Percentiles rank a stretch among this genome's conserved stretches.
Evolutionary conservation across 2,888 invertebrate species (phyloP).

Genomic region (Hyposoter dolosus): DNA sequence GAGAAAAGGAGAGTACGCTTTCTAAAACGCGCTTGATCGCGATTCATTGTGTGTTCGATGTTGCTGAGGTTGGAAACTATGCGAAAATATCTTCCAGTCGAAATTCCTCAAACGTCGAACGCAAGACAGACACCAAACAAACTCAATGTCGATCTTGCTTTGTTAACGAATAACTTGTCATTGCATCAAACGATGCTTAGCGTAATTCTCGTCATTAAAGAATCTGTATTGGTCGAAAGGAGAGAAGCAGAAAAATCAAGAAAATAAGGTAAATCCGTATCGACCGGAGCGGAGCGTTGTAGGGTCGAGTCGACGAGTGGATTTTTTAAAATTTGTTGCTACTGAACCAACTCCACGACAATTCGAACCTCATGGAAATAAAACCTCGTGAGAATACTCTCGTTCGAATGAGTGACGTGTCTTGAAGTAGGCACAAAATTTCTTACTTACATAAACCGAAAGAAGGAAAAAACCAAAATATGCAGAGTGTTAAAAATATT

Average conservation of each 20-base stretch:
- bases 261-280: slow-evolving; percentile 23
- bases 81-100: slow-evolving; percentile 25
- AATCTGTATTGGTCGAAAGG: slow-evolving; percentile 30
- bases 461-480: slow-evolving; percentile 1
- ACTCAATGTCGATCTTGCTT: slow-evolving; percentile 60
- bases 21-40: slow-evolving; percentile 71
- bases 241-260: slow-evolving; percentile 12
- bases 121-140: slow-evolving; percentile 21
- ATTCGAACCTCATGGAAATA: slow-evolving; percentile 15
- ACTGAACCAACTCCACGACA: slow-evolving; percentile 31
- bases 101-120: slow-evolving; percentile 15
- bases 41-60: slow-evolving; percentile 60
- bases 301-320: slow-evolving; percentile 37
- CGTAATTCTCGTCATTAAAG: slow-evolving; percentile 49
- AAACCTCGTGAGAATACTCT: slow-evolving; percentile 46
- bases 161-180: slow-evolving; percentile 37
- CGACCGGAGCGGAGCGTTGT: slow-evolving; percentile 21
- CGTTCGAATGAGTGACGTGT: slow-evolving; percentile 37
- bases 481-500: slow-evolving; percentile 50
- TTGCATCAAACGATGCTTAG: slow-evolving; percentile 30
- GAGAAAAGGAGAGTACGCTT: slow-evolving; percentile 70
- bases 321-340: slow-evolving; percentile 21
- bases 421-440: slow-evolving; percentile 27
- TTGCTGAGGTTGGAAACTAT: slow-evolving; percentile 72
- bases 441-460: slow-evolving; percentile 36